phyloP scores from a whole-genome alignment of 2,888 invertebrate species.

The Mesodorylaimus sp. region DNA sequence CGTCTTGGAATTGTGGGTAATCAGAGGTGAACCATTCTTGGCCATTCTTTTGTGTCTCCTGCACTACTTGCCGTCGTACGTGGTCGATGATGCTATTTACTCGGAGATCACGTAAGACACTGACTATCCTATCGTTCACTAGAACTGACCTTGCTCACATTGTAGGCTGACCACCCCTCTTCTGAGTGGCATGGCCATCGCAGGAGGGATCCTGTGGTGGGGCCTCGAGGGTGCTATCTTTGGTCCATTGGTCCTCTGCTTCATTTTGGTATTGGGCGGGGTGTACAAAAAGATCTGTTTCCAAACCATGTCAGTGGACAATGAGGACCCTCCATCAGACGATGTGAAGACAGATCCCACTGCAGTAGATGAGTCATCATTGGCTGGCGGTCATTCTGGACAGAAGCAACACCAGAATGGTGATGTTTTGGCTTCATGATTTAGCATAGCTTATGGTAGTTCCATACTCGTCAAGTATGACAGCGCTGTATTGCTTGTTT shows the following conservation, averaged over 20 bases:
- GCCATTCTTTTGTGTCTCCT: slow-evolving; percentile 61
- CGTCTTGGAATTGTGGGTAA: slow-evolving; percentile 74
- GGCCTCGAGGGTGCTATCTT: slow-evolving; percentile 87
- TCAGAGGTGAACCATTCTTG: slow-evolving; percentile 58
- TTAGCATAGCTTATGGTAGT: too few species aligned
- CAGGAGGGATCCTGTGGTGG: slow-evolving; percentile 83
- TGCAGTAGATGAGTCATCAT: too few species aligned
- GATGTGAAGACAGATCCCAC: too few species aligned
- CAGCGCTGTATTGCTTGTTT: too few species aligned
- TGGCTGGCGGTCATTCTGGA: too few species aligned
- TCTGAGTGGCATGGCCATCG: slow-evolving; percentile 78
- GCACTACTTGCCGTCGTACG: slow-evolving; percentile 68
- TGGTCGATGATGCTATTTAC: slow-evolving; percentile 82
- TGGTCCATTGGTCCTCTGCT: slow-evolving; percentile 74
- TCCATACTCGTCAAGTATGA: too few species aligned
- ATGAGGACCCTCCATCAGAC: too few species aligned
- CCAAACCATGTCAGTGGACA: too few species aligned
- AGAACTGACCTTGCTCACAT: slow-evolving; percentile 7
- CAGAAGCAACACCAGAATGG: too few species aligned
- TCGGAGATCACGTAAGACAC: slow-evolving; percentile 57
- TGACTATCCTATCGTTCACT: neutral
- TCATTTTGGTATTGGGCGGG: slow-evolving; percentile 51
- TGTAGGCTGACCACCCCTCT: slow-evolving; percentile 73
- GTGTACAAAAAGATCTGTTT: slow-evolving; percentile 6
- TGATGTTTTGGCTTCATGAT: too few species aligned